These are phyloP conservation scores for Ennomos fuscantarius DNA, from an alignment of 2,888 invertebrate species.

Conservation along the genomic window DNA sequence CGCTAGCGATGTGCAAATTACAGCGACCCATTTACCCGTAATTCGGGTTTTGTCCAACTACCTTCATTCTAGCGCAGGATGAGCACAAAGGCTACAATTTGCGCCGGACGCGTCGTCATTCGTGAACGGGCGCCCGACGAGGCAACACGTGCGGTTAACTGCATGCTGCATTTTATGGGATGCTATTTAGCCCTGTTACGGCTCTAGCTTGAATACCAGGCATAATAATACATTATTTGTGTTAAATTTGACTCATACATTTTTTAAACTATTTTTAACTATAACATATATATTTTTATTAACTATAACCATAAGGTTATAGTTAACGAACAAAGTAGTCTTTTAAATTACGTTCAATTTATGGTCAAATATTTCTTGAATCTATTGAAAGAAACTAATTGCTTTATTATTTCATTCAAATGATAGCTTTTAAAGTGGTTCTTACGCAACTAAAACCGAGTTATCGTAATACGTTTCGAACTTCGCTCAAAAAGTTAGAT, in stretches of 20 bases:
- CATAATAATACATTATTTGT: conserved; percentile 13
- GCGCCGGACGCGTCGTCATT: conserved; percentile 68
- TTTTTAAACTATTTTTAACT: not conserved
- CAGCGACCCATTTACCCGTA: conserved; percentile 66
- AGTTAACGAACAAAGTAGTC: too few species aligned
- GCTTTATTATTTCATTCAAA: conserved; percentile 4
- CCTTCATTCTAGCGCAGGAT: conserved; percentile 58
- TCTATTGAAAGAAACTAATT: too few species aligned
- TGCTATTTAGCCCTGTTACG: conserved; percentile 50
- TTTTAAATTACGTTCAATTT: too few species aligned
- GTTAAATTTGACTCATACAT: conserved; percentile 9
- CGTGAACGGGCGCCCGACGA: conserved; percentile 53
- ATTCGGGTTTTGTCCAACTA: conserved; percentile 68
- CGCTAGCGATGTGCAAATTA: conserved; percentile 66
- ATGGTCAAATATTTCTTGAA: too few species aligned
- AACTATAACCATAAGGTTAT: too few species aligned
- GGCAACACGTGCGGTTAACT: conserved; percentile 71
- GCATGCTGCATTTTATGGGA: conserved; percentile 70
- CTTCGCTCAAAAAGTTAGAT: conserved; percentile 33
- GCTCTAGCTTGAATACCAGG: conserved; percentile 15
- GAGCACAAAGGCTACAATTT: conserved; percentile 68
- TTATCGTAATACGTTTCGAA: conserved; percentile 18
- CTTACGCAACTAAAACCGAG: conserved; percentile 18
- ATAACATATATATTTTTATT: too few species aligned
- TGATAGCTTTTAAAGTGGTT: conserved; percentile 3